Evolutionary conservation across 2,888 invertebrate species (phyloP), one percentile per base, ranked within the genome.

Genomic region (Philopedon plagiatum): DNA sequence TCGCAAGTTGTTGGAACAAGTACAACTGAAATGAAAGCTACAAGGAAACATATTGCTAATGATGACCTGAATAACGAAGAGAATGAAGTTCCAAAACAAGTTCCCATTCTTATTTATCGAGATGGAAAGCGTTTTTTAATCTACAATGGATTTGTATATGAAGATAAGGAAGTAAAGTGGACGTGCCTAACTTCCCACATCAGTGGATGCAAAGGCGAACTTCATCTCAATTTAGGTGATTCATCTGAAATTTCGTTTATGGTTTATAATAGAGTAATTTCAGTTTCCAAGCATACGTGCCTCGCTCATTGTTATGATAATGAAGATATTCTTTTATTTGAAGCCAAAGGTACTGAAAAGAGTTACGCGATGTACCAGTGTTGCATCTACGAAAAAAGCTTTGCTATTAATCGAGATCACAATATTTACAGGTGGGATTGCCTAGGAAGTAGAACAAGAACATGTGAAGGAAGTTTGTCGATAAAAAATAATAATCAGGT

Each of bases 361-460:
- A 7, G 1, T 1, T 41, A 41, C 13, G 41, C 18, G 15, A 41
- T 4, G 15, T 41, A 18, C n/a, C 41, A n/a, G 13, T 13, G 41
- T 15, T 41, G 18, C 41, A 18, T 41, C n/a, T 41, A 41, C 18
- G 18, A 18, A 41, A 41, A 41, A 41, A 0, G 1, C 7, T 15
- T 11, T 11, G 15, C 18, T 13, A 5, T 41, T 13, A 41, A 41
- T 5, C 13, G 41, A 13, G 7, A 18, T 41, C 21, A 46, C n/a
- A 46, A 46, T 23, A 21, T 46, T n/a, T 46, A 46, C 23, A 46
- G 46, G 23, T 46, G 46, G 46, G 9, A 46, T 46, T 46, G 46
- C n/a, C 21, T 15, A 5, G 46, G 46, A 1, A 8, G 11, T n/a
- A 46, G n/a, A 46, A 8, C 18, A 44, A 2, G 9, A 18, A 18